A percentile compares a stretch with the other conserved stretches of the same genome.
Evolutionary conservation across 2,797 vertebrate species (phyloP).

Genomic region (Spheniscus humboldti): DNA sequence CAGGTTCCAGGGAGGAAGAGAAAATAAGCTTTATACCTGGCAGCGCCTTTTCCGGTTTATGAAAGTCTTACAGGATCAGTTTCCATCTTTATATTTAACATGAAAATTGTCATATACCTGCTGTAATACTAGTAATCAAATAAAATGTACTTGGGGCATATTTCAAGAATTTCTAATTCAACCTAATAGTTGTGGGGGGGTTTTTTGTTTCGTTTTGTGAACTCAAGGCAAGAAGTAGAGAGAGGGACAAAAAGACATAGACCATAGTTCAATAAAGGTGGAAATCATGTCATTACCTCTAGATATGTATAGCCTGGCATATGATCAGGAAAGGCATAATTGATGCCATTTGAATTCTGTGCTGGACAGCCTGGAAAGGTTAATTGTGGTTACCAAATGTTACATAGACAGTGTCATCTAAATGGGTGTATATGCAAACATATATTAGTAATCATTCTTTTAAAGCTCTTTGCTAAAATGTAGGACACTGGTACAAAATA

Average conservation of each 20-base stretch:
- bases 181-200: accelerated
- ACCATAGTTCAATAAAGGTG: not conserved
- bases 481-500: not conserved
- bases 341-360: not conserved
- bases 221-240: not conserved
- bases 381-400: not conserved
- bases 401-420: not conserved
- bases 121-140: not conserved
- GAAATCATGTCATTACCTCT: not conserved
- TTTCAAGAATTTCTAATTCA: not conserved
- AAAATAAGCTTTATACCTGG: not conserved
- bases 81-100: not conserved
- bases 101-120: not conserved
- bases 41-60: not conserved
- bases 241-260: not conserved
- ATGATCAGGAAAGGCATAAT: not conserved
- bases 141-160: not conserved
- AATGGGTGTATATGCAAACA: not conserved
- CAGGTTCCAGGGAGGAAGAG: not conserved
- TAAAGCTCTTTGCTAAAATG: not conserved
- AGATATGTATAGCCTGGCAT: not conserved
- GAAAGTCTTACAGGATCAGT: not conserved
- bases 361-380: not conserved
- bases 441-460: not conserved
- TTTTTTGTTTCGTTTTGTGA: not conserved